Evolutionary conservation across 2,888 invertebrate species (phyloP).

Genomic region (Sarcophaga rosellei): DNA sequence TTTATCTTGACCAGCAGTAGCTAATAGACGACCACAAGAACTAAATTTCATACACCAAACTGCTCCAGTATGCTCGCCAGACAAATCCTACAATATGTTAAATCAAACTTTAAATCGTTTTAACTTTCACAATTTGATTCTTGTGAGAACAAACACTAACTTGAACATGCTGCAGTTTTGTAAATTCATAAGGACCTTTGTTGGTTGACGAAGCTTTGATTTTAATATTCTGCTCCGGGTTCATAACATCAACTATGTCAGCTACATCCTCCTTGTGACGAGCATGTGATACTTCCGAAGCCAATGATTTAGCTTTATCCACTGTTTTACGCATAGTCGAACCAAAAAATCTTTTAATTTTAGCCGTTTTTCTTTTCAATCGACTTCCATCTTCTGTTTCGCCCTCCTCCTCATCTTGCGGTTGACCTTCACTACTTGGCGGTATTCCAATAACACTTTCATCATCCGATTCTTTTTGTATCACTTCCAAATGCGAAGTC

Average conservation of each 20-base stretch:
- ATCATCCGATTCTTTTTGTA: constrained; percentile 90
- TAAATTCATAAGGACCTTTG: constrained; percentile 98
- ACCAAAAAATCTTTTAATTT: constrained; percentile 91
- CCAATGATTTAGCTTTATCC: constrained; percentile 93
- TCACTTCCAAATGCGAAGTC: constrained; percentile 91
- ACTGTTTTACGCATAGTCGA: constrained; percentile 95
- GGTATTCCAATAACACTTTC: constrained; percentile 86
- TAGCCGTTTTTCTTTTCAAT: constrained; percentile 82
- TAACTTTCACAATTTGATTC: neutral
- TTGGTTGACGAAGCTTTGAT: constrained; percentile 97
- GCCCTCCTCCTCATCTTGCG: constrained; percentile 81
- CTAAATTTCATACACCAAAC: constrained; percentile 99
- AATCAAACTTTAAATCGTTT: neutral
- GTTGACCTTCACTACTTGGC: constrained; percentile 79
- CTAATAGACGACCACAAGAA: constrained; percentile 95
- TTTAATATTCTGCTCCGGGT: constrained; percentile 91
- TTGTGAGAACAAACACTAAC: constrained; percentile 78
- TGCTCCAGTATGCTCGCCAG: constrained; percentile 93
- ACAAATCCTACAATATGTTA: constrained; percentile 84
- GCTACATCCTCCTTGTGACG: constrained; percentile 92
- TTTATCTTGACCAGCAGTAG: constrained; percentile 98
- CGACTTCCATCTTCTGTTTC: constrained; percentile 81
- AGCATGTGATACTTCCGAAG: constrained; percentile 94
- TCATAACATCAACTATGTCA: constrained; percentile 91
- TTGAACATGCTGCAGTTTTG: constrained; percentile 93